Percentiles rank a stretch among this genome's conserved stretches.
These are phyloP conservation scores for Lottia scabra DNA, from an alignment of 2,888 invertebrate genomes.

Conservation along the genomic window DNA sequence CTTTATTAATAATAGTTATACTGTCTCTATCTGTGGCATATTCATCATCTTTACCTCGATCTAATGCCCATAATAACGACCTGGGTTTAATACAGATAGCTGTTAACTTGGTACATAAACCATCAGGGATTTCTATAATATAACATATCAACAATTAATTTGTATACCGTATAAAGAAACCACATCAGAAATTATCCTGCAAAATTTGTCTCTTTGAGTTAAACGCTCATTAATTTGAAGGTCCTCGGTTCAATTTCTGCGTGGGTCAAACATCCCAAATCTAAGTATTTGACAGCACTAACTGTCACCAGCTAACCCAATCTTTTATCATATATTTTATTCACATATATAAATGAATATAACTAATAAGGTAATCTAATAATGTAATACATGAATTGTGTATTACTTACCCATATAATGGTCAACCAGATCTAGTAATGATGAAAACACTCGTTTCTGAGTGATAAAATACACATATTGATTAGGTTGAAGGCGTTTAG, in stretches of 20 bases:
- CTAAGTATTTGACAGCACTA: not conserved
- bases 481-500: constrained; percentile 39
- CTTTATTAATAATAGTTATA: constrained; percentile 73
- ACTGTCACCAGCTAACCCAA: no score
- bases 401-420: constrained; percentile 60
- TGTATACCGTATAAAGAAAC: not conserved
- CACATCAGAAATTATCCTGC: no score
- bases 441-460: constrained; percentile 93
- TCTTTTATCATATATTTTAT: no score
- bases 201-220: no score
- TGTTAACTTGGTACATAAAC: constrained; percentile 93
- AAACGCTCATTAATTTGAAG: no score
- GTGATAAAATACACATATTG: constrained; percentile 84
- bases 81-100: constrained; percentile 87
- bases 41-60: constrained; percentile 56
- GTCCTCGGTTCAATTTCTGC: no score
- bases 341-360: no score
- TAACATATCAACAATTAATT: not conserved
- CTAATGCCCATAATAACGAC: constrained; percentile 59
- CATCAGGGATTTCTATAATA: constrained; percentile 76
- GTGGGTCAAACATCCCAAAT: not conserved
- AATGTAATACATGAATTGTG: no score
- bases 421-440: constrained; percentile 68
- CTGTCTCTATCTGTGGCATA: constrained; percentile 45
- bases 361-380: not conserved